Conservation (phyloP, 2,113 vertebrate genomes). For the Varanus salvator region DNA sequence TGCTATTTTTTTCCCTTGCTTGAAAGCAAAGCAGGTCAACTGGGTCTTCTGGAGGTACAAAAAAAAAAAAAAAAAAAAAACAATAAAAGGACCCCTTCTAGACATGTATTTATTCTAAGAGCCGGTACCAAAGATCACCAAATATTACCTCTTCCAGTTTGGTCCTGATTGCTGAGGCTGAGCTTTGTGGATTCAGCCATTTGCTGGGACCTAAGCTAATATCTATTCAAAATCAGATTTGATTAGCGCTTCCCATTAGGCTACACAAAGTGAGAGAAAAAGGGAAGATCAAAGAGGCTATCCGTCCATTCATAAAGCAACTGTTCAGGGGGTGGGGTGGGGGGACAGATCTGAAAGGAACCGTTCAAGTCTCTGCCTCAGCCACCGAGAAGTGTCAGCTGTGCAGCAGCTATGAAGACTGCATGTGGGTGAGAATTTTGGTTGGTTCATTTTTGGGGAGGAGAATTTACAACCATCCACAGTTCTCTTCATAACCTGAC, state of each 20-base stretch:
- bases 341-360: slow-evolving; percentile 50
- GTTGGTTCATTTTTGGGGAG: too few relatives aligned
- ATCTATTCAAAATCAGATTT: neutral
- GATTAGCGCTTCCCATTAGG: slow-evolving; percentile 64
- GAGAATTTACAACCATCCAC: too few relatives aligned
- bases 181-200: slow-evolving; percentile 67
- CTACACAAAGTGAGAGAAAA: slow-evolving; percentile 41
- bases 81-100: neutral
- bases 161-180: slow-evolving; percentile 72
- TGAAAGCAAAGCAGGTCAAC: slow-evolving; percentile 68
- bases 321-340: neutral
- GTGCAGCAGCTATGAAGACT: neutral
- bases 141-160: slow-evolving; percentile 73
- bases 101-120: slow-evolving; percentile 36
- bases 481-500: too few relatives aligned
- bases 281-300: neutral
- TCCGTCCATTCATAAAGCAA: slow-evolving; percentile 51
- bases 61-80: slow-evolving; percentile 22
- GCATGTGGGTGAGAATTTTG: too few relatives aligned
- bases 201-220: slow-evolving; percentile 56
- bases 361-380: neutral
- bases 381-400: neutral
- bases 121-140: slow-evolving; percentile 76
- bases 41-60: slow-evolving; percentile 59
- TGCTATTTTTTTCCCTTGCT: slow-evolving; percentile 62